Evolutionary conservation across 2,797 vertebrate genomes (phyloP).

Genomic region (Sarcoramphus papa): DNA sequence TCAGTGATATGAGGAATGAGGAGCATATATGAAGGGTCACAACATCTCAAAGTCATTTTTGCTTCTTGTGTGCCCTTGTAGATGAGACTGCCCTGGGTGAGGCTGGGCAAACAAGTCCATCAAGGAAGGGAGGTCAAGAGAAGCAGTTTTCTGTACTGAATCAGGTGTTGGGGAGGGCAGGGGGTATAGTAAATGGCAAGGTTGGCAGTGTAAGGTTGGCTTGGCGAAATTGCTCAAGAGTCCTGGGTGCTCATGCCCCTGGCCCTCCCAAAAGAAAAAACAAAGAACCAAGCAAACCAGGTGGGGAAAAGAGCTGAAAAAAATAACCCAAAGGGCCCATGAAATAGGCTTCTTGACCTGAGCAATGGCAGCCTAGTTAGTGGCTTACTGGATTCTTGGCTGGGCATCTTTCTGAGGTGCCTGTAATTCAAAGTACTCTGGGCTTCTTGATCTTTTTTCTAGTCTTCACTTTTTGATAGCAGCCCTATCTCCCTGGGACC

Average conservation of each 20-base stretch:
- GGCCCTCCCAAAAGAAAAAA: not conserved
- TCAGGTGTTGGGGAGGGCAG: not conserved
- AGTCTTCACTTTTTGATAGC: not conserved
- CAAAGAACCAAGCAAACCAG: not conserved
- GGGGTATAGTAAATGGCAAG: not conserved
- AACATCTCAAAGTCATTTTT: not conserved
- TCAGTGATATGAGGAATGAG: not conserved
- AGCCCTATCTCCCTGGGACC: not conserved
- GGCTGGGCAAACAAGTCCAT: not conserved
- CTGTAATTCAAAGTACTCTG: not conserved
- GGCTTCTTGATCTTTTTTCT: not conserved
- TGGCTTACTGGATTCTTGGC: not conserved
- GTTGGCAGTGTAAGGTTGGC: not conserved
- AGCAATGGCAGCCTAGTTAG: not conserved
- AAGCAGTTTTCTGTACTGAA: not conserved
- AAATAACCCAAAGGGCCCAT: not conserved
- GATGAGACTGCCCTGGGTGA: not conserved
- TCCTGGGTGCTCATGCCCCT: not conserved
- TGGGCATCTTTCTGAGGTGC: not conserved
- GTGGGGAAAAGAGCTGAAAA: not conserved
- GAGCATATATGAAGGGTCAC: not conserved
- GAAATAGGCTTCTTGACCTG: not conserved
- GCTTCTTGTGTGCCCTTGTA: not conserved
- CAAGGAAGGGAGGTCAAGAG: not conserved
- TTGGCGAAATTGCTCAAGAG: not conserved